A percentile compares a stretch with the other conserved stretches of the same genome.
These are phyloP conservation scores for Otocyon megalotis DNA, from an alignment of 2,113 vertebrate genomes.

Conservation along the genomic window DNA sequence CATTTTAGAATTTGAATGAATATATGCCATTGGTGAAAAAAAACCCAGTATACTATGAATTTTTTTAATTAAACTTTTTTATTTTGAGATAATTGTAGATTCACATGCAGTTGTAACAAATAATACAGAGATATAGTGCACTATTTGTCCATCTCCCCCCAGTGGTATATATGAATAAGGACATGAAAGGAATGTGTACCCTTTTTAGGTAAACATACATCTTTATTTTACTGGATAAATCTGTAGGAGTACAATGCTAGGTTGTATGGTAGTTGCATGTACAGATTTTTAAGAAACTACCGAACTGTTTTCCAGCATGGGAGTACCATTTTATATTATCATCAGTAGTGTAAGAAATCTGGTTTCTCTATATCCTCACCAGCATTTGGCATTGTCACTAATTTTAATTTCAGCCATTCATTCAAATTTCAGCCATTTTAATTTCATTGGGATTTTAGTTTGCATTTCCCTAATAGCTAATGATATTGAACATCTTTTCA, in stretches of 20 bases:
- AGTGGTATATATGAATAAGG: background rate
- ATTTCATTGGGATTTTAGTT: background rate
- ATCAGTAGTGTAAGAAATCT: background rate
- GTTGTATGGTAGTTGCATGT: background rate
- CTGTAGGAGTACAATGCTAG: background rate
- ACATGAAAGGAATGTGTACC: background rate
- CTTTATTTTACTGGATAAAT: background rate
- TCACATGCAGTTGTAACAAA: background rate
- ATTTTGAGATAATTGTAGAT: background rate
- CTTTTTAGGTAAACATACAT: background rate
- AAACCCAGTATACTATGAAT: background rate
- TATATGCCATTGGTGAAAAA: background rate
- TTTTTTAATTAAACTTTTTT: background rate
- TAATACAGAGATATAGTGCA: background rate
- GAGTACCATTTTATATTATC: background rate
- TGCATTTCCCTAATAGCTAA: background rate
- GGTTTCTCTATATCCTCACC: background rate
- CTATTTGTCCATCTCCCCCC: background rate
- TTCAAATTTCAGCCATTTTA: background rate
- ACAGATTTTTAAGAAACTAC: background rate
- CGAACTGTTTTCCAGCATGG: background rate
- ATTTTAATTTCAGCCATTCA: background rate
- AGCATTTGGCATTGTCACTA: background rate
- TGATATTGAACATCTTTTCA: background rate
- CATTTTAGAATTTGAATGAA: background rate